Percentiles rank a stretch among this genome's conserved stretches.
phyloP scores from a whole-genome alignment of 2,888 invertebrate genomes.

The Catocala fraxini region DNA sequence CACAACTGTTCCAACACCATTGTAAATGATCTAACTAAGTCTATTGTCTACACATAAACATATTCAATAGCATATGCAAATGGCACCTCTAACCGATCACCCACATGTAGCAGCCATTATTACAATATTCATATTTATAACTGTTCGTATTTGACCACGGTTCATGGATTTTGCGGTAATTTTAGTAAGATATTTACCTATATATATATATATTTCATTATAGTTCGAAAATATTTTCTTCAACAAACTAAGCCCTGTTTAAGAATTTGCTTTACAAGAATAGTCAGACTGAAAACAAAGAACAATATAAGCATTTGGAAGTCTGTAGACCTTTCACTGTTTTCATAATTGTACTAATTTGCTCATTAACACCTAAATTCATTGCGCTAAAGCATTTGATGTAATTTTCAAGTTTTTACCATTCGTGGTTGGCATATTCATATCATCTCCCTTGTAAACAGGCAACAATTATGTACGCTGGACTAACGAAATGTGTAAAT shows the following conservation, averaged over 20 bases:
- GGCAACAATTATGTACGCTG: constrained; percentile 80
- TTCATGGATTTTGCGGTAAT: constrained; percentile 24
- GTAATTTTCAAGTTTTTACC: constrained; percentile 65
- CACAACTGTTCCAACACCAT: constrained; percentile 53
- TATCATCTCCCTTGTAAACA: constrained; percentile 78
- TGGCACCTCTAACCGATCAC: constrained; percentile 54
- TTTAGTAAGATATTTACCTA: constrained; percentile 16
- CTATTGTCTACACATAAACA: constrained; percentile 62
- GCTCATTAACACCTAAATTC: constrained; percentile 59
- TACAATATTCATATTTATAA: constrained; percentile 39
- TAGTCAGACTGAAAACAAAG: neutral
- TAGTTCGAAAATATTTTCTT: too few relatives aligned
- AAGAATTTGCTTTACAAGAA: neutral
- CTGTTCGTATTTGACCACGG: constrained; percentile 37
- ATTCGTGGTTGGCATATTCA: constrained; percentile 73
- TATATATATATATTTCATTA: too few relatives aligned
- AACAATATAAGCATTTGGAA: constrained; percentile 3
- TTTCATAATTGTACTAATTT: constrained; percentile 53
- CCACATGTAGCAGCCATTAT: constrained; percentile 39
- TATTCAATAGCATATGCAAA: constrained; percentile 66
- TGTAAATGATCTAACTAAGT: constrained; percentile 57
- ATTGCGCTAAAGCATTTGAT: constrained; percentile 43
- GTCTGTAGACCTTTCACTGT: constrained; percentile 12
- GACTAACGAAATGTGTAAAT: constrained; percentile 87
- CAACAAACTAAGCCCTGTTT: too few relatives aligned